Conservation (phyloP, 2,888 invertebrate species). For the Cancer borealis region DNA sequence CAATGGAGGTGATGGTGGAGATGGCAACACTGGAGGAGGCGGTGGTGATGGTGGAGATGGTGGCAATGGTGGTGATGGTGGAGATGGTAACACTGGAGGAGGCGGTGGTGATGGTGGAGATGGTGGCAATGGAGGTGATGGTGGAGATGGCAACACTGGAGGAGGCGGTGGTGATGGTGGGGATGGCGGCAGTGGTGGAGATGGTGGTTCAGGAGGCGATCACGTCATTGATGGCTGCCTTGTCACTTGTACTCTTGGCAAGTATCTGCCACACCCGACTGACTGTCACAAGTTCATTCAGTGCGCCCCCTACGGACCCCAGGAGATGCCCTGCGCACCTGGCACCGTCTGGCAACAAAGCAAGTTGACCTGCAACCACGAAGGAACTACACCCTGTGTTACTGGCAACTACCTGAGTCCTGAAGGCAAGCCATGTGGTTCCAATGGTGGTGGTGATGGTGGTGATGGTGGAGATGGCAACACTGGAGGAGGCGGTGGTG, state of each 20-base stretch:
- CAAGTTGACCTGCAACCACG: constrained; percentile 51
- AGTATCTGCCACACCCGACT: constrained; percentile 71
- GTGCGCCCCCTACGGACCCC: constrained; percentile 59
- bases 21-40: background rate
- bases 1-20: constrained; percentile 8
- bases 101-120: background rate
- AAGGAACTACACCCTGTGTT: constrained; percentile 47
- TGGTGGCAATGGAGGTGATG: constrained; percentile 29
- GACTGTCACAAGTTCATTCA: constrained; percentile 73
- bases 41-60: constrained; percentile 46
- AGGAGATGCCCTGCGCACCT: constrained; percentile 57
- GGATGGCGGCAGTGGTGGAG: constrained; percentile 7
- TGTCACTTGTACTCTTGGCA: constrained; percentile 57
- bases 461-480: background rate
- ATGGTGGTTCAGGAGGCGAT: constrained; percentile 26
- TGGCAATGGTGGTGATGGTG: constrained; percentile 2
- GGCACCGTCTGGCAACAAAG: constrained; percentile 60
- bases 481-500: background rate
- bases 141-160: background rate
- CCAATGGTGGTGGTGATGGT: background rate
- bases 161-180: constrained; percentile 63
- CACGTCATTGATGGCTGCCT: constrained; percentile 53
- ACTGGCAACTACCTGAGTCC: constrained; percentile 62
- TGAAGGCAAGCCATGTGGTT: constrained; percentile 61
- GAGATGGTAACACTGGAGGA: constrained; percentile 41